Evolutionary conservation across 64 coral and sea anemone genomes (phyloP), one percentile per base, ranked within the genome.

Genomic region (Montipora efflorescens): DNA sequence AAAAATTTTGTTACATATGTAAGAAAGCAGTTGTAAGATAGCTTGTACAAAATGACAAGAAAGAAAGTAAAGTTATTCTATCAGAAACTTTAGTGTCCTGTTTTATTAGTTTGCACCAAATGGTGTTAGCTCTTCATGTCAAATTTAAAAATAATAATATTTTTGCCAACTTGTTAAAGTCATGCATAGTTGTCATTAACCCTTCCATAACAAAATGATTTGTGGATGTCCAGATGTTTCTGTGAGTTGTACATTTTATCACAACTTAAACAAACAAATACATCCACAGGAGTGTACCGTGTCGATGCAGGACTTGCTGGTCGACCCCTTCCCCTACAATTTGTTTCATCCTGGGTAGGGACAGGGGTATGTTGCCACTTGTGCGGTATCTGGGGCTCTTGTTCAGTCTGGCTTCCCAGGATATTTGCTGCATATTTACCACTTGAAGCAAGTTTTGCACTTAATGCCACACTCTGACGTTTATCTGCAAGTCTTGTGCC

Each of bases 191-290:
- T 72, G 70, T 86, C 82, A 86, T 71, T 88, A 12, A 93, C 81
- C 15, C 61, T 89, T 46, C 95, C 95, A 84, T 97, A 97, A 23
- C 95, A 97, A 77, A 97, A 97, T 5, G 95, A 92, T 58, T 95
- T 94, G 48, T 97, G 95, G 67, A 97, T 97, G 47, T 97, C 95
- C 70, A 97, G 87, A 58, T 97, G 92, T 76, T 94, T 94, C 67
- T 92, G 93, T 16, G 77, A 78, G 7, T 91, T 88, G 51, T 97
- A 97, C 83, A 97, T 94, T 53, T 97, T 97, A 58, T 97, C 95
- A 84, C 95, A 97, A 49, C 93, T 86, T 45, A 68, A 43, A 92
- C 95, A 97, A 5, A 97, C 47, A 75, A 95, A 84, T 53, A 97
- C 77, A 5, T 95, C 79, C 46, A 95, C 61, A 8, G 95, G 92